These are phyloP conservation scores for Pterostichus niger DNA, from an alignment of 2,888 invertebrate genomes.

Conservation along the genomic window DNA sequence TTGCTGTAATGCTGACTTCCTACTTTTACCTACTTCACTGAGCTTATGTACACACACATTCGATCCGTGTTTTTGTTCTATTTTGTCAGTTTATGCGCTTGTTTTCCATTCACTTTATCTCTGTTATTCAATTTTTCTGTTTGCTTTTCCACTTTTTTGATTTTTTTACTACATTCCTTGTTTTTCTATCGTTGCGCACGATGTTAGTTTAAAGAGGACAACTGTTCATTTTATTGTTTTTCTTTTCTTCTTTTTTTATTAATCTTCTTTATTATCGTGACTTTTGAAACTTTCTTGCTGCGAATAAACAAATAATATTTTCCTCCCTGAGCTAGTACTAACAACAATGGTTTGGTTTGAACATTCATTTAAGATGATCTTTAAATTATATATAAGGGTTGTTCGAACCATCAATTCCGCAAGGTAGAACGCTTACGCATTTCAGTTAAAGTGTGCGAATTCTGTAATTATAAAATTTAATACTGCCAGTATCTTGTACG, in stretches of 20 bases:
- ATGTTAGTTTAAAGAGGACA: conserved; percentile 64
- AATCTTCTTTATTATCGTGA: conserved; percentile 48
- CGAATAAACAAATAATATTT: conserved; percentile 31
- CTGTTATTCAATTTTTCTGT: conserved; percentile 66
- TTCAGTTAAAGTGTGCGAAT: no score
- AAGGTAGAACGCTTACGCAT: no score
- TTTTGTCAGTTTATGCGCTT: conserved; percentile 65
- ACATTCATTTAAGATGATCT: no score
- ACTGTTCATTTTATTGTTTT: conserved; percentile 58
- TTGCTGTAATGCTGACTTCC: conserved; percentile 29
- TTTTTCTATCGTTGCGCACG: conserved; percentile 45
- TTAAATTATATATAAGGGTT: no score
- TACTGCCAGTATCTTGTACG: no score
- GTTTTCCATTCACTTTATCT: conserved; percentile 66
- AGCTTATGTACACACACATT: conserved; percentile 63
- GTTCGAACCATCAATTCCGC: no score
- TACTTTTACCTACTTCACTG: conserved; percentile 37
- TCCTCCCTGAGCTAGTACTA: not conserved
- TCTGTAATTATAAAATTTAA: no score
- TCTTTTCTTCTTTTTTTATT: conserved; percentile 43
- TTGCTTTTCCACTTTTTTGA: conserved; percentile 56
- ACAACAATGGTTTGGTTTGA: no score
- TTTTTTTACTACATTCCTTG: conserved; percentile 33
- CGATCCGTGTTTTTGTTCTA: conserved; percentile 66
- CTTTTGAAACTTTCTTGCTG: conserved; percentile 9